phyloP scores from a whole-genome alignment of 2,113 vertebrate genomes.

The Tiliqua scincoides region DNA sequence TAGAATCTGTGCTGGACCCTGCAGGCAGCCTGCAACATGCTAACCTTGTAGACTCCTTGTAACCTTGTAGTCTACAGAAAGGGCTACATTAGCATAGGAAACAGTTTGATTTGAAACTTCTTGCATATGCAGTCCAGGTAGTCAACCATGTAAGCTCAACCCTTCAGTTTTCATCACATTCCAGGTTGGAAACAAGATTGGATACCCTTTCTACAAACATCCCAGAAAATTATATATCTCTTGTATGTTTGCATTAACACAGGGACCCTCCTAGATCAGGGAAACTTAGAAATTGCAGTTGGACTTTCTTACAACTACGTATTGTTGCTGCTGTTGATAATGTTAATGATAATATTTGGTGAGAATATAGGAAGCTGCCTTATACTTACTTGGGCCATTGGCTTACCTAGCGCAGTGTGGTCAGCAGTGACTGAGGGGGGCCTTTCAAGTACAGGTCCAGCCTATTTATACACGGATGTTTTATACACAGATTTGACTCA shows the following conservation, averaged over 20 bases:
- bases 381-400: too few relatives aligned
- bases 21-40: neutral
- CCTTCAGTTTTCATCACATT: neutral
- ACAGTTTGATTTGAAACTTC: neutral
- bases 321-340: too few relatives aligned
- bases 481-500: too few relatives aligned
- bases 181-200: neutral
- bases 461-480: too few relatives aligned
- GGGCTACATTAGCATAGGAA: neutral
- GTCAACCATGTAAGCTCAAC: neutral
- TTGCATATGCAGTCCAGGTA: neutral
- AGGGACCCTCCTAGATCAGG: neutral
- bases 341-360: too few relatives aligned
- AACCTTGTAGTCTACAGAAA: too few relatives aligned
- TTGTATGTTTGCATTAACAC: neutral
- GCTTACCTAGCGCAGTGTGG: too few relatives aligned
- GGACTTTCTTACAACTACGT: too few relatives aligned
- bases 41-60: neutral
- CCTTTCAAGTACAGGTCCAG: too few relatives aligned
- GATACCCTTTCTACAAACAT: neutral
- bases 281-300: neutral
- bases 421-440: too few relatives aligned
- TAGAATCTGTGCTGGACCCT: neutral
- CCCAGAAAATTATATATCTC: neutral
- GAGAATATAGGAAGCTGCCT: too few relatives aligned